These are phyloP conservation scores for Sigmodon hispidus DNA, from an alignment of 2,113 vertebrate genomes.

Conservation along the genomic window DNA sequence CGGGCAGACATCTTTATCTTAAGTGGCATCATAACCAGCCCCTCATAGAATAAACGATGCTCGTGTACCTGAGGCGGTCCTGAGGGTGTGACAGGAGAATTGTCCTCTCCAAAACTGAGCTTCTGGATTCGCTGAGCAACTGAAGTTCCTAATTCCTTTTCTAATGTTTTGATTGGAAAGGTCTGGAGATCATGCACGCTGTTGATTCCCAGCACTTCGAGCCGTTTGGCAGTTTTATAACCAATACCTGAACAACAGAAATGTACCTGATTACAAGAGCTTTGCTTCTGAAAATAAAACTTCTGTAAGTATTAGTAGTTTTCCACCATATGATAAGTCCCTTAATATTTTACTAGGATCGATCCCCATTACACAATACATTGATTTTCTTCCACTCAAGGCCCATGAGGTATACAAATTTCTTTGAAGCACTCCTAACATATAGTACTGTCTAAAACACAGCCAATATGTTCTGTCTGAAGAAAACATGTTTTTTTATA, in stretches of 20 bases:
- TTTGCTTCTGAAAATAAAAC: slow-evolving; percentile 36
- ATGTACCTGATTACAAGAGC: accelerated
- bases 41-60: background rate
- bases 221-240: slow-evolving; percentile 87
- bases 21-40: background rate
- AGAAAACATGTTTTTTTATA: slow-evolving; percentile 30
- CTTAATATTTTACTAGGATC: background rate
- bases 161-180: slow-evolving; percentile 84
- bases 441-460: background rate
- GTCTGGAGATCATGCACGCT: slow-evolving; percentile 88
- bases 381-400: background rate
- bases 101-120: slow-evolving; percentile 90
- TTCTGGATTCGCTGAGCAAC: slow-evolving; percentile 88
- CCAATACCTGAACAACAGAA: slow-evolving; percentile 89
- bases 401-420: background rate
- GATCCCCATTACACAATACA: slow-evolving; percentile 6
- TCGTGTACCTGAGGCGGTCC: slow-evolving; percentile 91
- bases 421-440: slow-evolving; percentile 5
- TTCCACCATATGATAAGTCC: slow-evolving; percentile 7
- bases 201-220: slow-evolving; percentile 87
- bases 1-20: slow-evolving; percentile 8
- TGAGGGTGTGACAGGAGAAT: slow-evolving; percentile 88
- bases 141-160: slow-evolving; percentile 87
- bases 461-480: background rate
- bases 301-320: slow-evolving; percentile 21